Evolutionary conservation across 2,113 vertebrate genomes (phyloP).

Genomic region (Pyxicephalus adspersus): DNA sequence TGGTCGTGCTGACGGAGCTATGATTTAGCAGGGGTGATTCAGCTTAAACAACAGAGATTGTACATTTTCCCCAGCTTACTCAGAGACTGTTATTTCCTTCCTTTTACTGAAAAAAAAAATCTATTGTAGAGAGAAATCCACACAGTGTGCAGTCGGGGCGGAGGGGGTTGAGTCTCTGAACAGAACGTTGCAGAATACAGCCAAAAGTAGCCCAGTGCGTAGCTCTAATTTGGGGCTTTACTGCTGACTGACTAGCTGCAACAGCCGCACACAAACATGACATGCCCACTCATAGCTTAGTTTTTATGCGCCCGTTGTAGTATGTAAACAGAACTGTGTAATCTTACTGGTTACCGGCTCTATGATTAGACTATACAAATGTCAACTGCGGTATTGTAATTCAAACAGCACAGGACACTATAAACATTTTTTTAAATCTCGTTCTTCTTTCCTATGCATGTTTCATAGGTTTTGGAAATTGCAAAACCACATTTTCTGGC

Average conservation of each 20-base stretch:
- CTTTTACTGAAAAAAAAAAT: constrained; percentile 36
- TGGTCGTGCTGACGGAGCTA: constrained; percentile 25
- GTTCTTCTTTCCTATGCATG: neutral
- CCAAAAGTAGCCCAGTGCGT: no score
- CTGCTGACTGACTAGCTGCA: no score
- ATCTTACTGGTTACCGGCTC: no score
- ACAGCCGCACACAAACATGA: no score
- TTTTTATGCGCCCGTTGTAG: no score
- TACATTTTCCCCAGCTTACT: constrained; percentile 42
- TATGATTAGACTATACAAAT: no score
- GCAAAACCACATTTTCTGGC: no score
- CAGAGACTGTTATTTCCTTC: constrained; percentile 47
- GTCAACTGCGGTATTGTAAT: neutral
- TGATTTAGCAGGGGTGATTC: constrained; percentile 43
- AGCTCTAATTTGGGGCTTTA: no score
- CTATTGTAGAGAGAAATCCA: constrained; percentile 17
- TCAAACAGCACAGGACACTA: neutral
- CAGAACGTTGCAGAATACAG: neutral
- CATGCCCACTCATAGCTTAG: no score
- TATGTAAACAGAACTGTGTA: no score
- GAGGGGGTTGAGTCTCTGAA: neutral
- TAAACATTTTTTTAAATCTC: no score
- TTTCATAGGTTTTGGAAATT: no score
- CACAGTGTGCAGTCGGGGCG: neutral
- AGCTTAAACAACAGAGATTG: constrained; percentile 3